Evolutionary conservation across 2,797 vertebrate genomes (phyloP).

Genomic region (Alca torda): DNA sequence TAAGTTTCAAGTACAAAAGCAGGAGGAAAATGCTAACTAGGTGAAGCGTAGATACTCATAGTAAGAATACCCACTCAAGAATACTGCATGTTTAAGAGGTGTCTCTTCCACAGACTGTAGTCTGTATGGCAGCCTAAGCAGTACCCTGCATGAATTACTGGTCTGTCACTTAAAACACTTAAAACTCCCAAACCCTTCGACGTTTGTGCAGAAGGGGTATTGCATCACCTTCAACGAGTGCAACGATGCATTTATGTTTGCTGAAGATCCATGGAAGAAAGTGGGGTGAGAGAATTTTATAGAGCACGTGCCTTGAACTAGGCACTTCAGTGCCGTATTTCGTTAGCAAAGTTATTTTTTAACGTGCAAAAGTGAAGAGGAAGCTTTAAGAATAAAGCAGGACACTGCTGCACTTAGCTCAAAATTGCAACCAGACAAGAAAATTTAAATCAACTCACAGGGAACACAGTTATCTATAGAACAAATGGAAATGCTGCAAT

Average conservation of each 20-base stretch:
- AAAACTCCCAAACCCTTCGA: not conserved
- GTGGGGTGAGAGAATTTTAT: accelerated
- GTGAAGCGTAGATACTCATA: not conserved
- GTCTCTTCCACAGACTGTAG: not conserved
- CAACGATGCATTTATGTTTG: not conserved
- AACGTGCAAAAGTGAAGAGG: not conserved
- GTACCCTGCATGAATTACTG: not conserved
- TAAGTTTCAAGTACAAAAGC: not conserved
- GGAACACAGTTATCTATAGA: not conserved
- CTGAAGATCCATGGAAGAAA: not conserved
- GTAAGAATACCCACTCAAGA: not conserved
- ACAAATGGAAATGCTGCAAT: not conserved
- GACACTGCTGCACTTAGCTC: not conserved
- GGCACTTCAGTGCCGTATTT: not conserved
- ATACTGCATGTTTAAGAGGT: not conserved
- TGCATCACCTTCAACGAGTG: not conserved
- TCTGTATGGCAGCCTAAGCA: not conserved
- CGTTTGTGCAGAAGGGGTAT: not conserved
- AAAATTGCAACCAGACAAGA: not conserved
- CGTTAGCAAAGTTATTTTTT: not conserved
- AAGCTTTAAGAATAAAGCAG: not conserved
- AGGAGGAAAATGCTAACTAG: not conserved
- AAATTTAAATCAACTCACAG: not conserved
- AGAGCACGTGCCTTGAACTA: not conserved
- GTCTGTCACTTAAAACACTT: not conserved